A percentile compares a stretch with the other conserved stretches of the same genome.
These are phyloP conservation scores for Yponomeuta evonymella DNA, from an alignment of 2,888 invertebrate species.

Conservation along the genomic window DNA sequence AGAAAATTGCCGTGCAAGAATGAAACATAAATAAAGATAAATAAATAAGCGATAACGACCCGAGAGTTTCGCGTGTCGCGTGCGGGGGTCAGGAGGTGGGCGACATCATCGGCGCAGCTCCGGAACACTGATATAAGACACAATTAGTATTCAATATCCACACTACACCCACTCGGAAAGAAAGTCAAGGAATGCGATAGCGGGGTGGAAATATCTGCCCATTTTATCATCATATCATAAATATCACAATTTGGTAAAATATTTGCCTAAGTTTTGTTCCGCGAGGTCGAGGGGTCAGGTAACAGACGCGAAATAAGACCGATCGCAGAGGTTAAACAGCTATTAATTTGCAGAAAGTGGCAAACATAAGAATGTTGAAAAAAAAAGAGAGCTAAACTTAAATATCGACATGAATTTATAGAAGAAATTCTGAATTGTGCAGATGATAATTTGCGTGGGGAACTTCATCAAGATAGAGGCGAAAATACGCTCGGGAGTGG, in stretches of 20 bases:
- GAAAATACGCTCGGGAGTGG: background rate
- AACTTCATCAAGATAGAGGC: background rate
- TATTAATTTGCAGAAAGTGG: background rate
- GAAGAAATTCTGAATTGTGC: background rate
- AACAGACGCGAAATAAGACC: background rate
- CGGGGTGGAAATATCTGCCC: background rate
- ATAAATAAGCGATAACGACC: constrained; percentile 1
- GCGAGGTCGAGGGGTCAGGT: background rate
- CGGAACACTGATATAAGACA: constrained; percentile 11
- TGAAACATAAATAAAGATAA: background rate
- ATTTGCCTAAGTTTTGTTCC: background rate
- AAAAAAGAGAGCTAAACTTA: background rate
- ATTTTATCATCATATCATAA: background rate
- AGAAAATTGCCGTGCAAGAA: background rate
- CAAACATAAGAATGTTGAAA: background rate
- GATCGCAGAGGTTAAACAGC: background rate
- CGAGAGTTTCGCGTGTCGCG: constrained; percentile 5
- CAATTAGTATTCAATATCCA: constrained; percentile 13
- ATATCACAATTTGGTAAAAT: background rate
- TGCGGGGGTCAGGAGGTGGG: constrained; percentile 11
- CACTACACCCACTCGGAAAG: constrained; percentile 5
- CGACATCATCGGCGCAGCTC: background rate
- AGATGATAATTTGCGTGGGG: background rate
- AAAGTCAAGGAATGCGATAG: constrained; percentile 8
- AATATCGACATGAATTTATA: background rate